Evolutionary conservation across 1,140 invertebrate genomes (phyloP).

Genomic region (Trachelipus rathkii): DNA sequence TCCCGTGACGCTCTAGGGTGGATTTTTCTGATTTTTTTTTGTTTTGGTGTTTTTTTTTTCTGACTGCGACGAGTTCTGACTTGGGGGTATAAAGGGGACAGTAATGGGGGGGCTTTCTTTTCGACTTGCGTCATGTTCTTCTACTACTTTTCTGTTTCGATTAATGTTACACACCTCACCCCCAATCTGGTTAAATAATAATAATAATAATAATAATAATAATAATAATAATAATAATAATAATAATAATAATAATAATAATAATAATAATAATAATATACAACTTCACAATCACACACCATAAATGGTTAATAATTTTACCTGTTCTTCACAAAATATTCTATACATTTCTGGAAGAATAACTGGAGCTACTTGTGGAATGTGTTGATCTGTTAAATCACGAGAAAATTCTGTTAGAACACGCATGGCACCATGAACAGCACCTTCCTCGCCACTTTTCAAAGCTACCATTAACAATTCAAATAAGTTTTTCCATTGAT

Average conservation of each 20-base stretch:
- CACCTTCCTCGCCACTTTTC: slow-evolving; percentile 53
- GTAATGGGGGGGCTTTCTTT: too few species aligned
- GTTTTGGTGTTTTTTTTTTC: too few species aligned
- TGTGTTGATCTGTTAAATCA: slow-evolving; percentile 66
- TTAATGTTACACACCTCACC: too few species aligned
- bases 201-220: slow-evolving; percentile 48
- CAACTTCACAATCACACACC: too few species aligned
- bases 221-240: slow-evolving; percentile 31
- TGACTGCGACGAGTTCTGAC: too few species aligned
- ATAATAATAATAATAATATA: too few species aligned
- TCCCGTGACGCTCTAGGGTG: too few species aligned
- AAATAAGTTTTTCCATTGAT: slow-evolving; percentile 70
- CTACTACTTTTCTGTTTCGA: too few species aligned
- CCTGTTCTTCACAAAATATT: slow-evolving; percentile 64
- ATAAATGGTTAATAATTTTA: slow-evolving; percentile 43
- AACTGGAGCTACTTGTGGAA: slow-evolving; percentile 67
- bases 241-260: background rate
- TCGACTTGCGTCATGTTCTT: too few species aligned
- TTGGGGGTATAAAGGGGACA: too few species aligned
- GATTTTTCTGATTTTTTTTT: too few species aligned
- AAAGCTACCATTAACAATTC: slow-evolving; percentile 64
- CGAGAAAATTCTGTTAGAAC: slow-evolving; percentile 68
- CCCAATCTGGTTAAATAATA: background rate
- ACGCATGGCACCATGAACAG: slow-evolving; percentile 73
- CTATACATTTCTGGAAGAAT: slow-evolving; percentile 72